Base-by-base conservation (phyloP, 2,113 vertebrate species). In the Asarcornis scutulata region DNA sequence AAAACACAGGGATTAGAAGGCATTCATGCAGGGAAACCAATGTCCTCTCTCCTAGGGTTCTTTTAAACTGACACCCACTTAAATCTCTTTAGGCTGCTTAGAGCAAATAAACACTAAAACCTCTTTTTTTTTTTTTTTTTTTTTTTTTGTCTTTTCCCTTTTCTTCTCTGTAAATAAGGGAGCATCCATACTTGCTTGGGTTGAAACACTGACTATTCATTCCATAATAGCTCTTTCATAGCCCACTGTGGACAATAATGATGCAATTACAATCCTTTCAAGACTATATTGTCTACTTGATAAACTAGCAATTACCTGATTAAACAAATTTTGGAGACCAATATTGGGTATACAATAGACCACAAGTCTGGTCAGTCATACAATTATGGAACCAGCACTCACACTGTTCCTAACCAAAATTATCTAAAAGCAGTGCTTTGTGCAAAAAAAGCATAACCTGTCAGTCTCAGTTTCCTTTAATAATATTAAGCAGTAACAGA, bases 271-370 rank as follows among this genome's bases (percentile, higher is more conserved):
- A 80, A 88, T 89, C 95, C 89, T 95, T 97, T 95, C 87, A 96
- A 91, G 86, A 87, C 88, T 96, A 85, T 66, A 92, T 97, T 97
- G 89, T 95, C 93, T 97, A 89, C 74, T 85, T 85, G 62, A 96
- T 96, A 95, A 97, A 96, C 87, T 93, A 96, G 89, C 83, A 98
- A 97, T 97, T 98, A 96, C 63, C 92, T 94, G 72, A 97, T 98
- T 93, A 97, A 78, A 93, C 93, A 95, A 92, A 96, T 67, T 92
- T 94, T 90, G 86, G 80, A 96, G 95, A 91, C 73, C 91, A 86
- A 56, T 94, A 94, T 96, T 96, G 96, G 94, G 71, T 95, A 89
- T 44, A 91, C 63, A 96, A 92, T 94, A 96, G 81, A 93, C 75
- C 89, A 96, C 85, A 79, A 97, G 94, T 91, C 91, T 84, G 81